Conservation (phyloP, 2,888 invertebrate genomes). For the Anthophora plumipes region DNA sequence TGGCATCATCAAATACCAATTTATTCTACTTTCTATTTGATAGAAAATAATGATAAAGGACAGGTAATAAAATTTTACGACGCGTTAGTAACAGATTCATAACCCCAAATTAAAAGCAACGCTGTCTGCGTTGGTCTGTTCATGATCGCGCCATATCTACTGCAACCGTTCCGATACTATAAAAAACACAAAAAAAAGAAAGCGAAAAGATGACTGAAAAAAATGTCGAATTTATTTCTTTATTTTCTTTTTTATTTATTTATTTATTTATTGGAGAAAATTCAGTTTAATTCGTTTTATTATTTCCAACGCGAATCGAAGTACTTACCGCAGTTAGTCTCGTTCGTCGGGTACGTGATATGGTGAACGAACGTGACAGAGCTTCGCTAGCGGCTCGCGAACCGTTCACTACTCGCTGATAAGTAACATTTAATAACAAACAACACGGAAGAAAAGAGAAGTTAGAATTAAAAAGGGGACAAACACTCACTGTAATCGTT, state of each 20-base stretch:
- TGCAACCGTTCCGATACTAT: not conserved
- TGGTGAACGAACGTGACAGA: not conserved
- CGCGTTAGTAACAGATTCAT: not conserved
- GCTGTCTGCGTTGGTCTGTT: conserved; percentile 4
- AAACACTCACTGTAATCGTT: conserved; percentile 76
- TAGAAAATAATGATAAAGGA: not conserved
- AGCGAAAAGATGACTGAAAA: not conserved
- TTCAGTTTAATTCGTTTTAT: not conserved
- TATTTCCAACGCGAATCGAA: not conserved
- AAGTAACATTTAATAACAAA: conserved; percentile 43
- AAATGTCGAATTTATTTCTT: not conserved
- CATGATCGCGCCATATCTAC: conserved; percentile 12
- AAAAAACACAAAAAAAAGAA: not conserved
- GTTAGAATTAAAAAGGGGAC: conserved; percentile 54
- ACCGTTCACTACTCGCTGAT: conserved; percentile 10
- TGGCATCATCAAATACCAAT: not conserved
- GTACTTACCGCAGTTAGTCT: conserved; percentile 36
- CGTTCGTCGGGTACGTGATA: conserved; percentile 12
- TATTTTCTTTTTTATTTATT: no score
- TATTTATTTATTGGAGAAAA: no score
- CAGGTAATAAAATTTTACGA: not conserved
- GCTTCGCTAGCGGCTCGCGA: not conserved
- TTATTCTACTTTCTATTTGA: not conserved
- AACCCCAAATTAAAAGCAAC: not conserved
- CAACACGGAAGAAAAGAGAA: conserved; percentile 25